Base-by-base conservation (phyloP, 2,113 vertebrate genomes). In the Silurus asotus region DNA sequence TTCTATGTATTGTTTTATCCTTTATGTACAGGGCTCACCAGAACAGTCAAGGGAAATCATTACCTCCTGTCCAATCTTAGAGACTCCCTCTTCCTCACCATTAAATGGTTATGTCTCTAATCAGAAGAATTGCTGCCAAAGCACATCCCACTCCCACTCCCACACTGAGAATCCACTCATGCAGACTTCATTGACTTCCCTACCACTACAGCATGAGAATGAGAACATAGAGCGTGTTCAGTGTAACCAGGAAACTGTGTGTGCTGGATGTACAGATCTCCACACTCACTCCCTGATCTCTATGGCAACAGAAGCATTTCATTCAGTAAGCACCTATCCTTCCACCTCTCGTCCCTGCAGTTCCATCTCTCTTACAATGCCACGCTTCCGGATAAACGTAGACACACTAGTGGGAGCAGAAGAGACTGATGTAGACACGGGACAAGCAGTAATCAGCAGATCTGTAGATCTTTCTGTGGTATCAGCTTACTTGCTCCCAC, bases 391-490 rank as follows among this genome's bases (percentile, higher is more conserved):
- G 3, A 90, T 98, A 86, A 96, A 96, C 0, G 88, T 97, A 23
- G 96, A 97, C 0, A 92, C 96, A 19, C 92, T 97, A 87, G 92
- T 97, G 4, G 96, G 94, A 4, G 95, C 95, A 0, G 96, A 96
- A 90, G 97, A 99, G 93, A 99, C 97, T 0, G 95, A 98, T n/a
- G 97, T 99, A 74, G 97, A 99, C 93, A 98, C 97, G 0, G 97
- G 97, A 69, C 91, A 94, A 91, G 95, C 93, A 64, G 93, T 98
- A 0, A 92, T 94, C 55, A 95, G 88, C 17, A 87, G 90, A 89
- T 80, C 81, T 0, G 86, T 96, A 4, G 97, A 99, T 92, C 91
- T 98, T 0, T 96, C 96, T 0, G 96, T 97, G 82, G 95, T 98
- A 83, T 99, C 98, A 0, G 96, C 96, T 0, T 97, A 98, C 64